Base-by-base conservation (phyloP, 2,888 invertebrate species). In the Brenthis daphne region DNA sequence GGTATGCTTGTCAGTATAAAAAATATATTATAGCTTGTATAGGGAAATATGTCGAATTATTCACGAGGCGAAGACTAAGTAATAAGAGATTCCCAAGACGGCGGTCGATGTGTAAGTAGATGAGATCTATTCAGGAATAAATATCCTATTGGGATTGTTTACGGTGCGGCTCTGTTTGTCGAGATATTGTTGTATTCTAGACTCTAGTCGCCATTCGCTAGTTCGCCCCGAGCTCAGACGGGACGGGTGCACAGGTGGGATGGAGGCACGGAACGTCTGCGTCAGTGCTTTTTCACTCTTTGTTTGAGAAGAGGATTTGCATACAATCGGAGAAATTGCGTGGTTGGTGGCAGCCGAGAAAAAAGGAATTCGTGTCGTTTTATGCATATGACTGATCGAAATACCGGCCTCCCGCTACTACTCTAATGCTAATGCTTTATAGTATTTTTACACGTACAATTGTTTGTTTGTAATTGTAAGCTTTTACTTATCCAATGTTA, bases 251-350 rank as follows among this genome's bases (percentile, higher is more conserved):
- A 73, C 76, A 75, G 76, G 76, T 75, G 74, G 88, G 83, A 83
- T 84, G 86, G 84, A 82, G 83, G 77, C 80, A 83, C 79, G 80
- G 82, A 85, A 85, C 85, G 86, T 88, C 87, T 89, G 82, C 74
- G 81, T 85, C 84, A 82, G 83, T 86, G 85, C 86, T 88, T 88
- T 90, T 89, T 88, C 89, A 88, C 87, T 88, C 89, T 88, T 89
- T 91, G 89, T 90, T 90, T 91, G 87, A 85, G 77, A 80, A 78
- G 80, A 86, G 88, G 89, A 89, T 91, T 91, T 90, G 88, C 90
- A 91, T 90, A 89, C 90, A 91, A 90, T 90, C 87, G 88, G 86
- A 85, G 88, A 90, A 90, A 89, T 91, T 90, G 88, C 88, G 86
- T 87, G 84, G 85, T 81, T 85, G 81, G 82, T 83, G 83, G 81